These are phyloP conservation scores for Lanistes nyassanus DNA, from an alignment of 1,140 invertebrate genomes.

Conservation along the genomic window DNA sequence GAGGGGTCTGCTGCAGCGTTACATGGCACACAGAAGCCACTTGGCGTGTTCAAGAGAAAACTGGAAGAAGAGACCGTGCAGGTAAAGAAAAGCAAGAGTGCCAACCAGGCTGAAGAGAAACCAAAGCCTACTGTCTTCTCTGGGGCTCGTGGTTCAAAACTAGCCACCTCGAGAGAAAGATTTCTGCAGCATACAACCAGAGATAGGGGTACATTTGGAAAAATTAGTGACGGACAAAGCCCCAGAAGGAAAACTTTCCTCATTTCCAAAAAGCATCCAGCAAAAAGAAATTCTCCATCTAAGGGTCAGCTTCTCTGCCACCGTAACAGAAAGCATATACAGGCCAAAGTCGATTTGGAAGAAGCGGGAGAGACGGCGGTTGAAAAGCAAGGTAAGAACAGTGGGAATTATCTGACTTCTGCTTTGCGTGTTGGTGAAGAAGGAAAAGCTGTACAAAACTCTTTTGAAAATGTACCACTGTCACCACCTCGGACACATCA, in stretches of 20 bases:
- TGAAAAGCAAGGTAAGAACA: too few relatives aligned
- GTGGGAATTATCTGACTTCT: too few relatives aligned
- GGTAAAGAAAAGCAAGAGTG: too few relatives aligned
- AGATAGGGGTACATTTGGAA: slow-evolving; percentile 17
- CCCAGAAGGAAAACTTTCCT: slow-evolving; percentile 42
- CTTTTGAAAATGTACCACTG: too few relatives aligned
- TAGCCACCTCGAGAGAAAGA: slow-evolving; percentile 16
- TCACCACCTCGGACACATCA: too few relatives aligned
- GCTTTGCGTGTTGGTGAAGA: too few relatives aligned
- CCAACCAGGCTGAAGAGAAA: too few relatives aligned
- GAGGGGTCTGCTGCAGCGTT: slow-evolving; percentile 22
- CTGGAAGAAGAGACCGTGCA: too few relatives aligned
- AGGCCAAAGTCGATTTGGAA: too few relatives aligned
- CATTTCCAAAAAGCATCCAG: slow-evolving; percentile 22
- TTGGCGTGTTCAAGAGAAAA: too few relatives aligned
- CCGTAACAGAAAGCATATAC: neutral
- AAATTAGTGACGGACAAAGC: slow-evolving; percentile 30
- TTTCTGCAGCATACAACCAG: slow-evolving; percentile 3
- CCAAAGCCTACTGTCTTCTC: neutral
- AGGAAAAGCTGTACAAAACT: too few relatives aligned
- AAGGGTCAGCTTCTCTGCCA: neutral
- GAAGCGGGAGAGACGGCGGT: too few relatives aligned
- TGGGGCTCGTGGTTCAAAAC: slow-evolving; percentile 8
- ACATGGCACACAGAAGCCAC: neutral
- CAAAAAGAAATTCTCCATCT: slow-evolving; percentile 5